A percentile compares a stretch with the other conserved stretches of the same genome.
These are phyloP conservation scores for Torymus texanus DNA, from an alignment of 2,888 invertebrate species.

Conservation along the genomic window DNA sequence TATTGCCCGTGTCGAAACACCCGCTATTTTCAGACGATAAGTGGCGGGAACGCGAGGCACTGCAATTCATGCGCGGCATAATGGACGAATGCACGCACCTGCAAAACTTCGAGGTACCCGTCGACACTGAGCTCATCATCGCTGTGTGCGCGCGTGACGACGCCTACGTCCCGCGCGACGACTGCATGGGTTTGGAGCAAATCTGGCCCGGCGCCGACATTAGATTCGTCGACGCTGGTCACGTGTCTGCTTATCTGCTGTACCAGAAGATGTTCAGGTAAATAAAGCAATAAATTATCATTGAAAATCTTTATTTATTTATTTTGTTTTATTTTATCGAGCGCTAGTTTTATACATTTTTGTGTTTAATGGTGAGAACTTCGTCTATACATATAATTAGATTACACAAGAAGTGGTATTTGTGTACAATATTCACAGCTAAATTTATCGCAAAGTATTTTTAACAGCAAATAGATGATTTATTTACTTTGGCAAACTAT, in stretches of 20 bases:
- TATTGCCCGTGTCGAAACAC: conserved; percentile 69
- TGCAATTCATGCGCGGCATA: conserved; percentile 96
- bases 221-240: conserved; percentile 91
- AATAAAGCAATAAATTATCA: background rate
- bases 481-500: no score
- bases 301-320: background rate
- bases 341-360: no score
- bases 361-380: no score
- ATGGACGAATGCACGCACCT: conserved; percentile 99
- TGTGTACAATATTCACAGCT: no score
- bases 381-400: no score
- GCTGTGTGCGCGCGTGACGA: conserved; percentile 93
- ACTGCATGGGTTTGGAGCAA: conserved; percentile 87
- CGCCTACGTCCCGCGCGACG: conserved; percentile 92
- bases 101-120: conserved; percentile 91
- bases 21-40: conserved; percentile 73
- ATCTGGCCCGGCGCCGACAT: conserved; percentile 96
- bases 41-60: conserved; percentile 86
- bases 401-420: no score
- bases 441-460: no score
- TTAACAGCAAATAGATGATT: no score
- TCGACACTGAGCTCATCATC: conserved; percentile 92
- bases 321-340: no score
- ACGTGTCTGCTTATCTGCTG: conserved; percentile 91
- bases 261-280: conserved; percentile 93